Evolutionary conservation across 2,113 vertebrate species (phyloP), one percentile per base, ranked within the genome.

Genomic region (Micronycteris hirsuta): DNA sequence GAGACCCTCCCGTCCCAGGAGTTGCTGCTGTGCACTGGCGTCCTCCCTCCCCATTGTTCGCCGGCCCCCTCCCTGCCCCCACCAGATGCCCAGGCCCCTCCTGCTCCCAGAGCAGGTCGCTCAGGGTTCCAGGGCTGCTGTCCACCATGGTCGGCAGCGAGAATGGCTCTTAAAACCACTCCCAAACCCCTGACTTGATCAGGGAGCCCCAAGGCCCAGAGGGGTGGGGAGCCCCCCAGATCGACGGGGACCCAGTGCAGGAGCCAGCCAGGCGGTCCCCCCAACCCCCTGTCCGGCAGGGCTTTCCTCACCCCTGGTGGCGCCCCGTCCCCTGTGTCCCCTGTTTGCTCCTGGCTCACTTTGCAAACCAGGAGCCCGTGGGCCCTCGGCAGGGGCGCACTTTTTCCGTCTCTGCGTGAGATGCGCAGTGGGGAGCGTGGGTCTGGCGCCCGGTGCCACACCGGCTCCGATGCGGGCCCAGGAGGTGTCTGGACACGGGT

Each of bases 371-470:
- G 15, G 26, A 2, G 7, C 41, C 71, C 14, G 26, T 15, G 36
- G 36, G 38, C 70, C 24, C 26, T 28, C 7, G 28, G 58, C 61
- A 6, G 61, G 61, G 11, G 61, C 0, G 0, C 0, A 11, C 70
- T 28, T 3, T 4, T 10, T 47, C 26, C 41, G 3, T 26, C 8
- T 47, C 13, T 33, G 73, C 24, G 26, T 31, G 14, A 13, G 12
- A 12, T 0, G 70, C 13, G 11, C 7, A 52, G 7, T 15, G 24
- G 6, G 68, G 68, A 14, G 12, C 1, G 38, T 41, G 36, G 68
- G 68, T 20, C 6, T 2, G 16, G 65, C 1, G n/a, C n/a, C 67
- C 17, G 12, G 61, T 2, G 8, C 13, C 1, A 14, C 13, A 33
- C 63, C 33, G 2, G 33, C 19, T 7, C 38, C 70, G 24, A 24